These are phyloP conservation scores for Drosophila nannoptera DNA, from an alignment of 1,140 invertebrate genomes.

Conservation along the genomic window DNA sequence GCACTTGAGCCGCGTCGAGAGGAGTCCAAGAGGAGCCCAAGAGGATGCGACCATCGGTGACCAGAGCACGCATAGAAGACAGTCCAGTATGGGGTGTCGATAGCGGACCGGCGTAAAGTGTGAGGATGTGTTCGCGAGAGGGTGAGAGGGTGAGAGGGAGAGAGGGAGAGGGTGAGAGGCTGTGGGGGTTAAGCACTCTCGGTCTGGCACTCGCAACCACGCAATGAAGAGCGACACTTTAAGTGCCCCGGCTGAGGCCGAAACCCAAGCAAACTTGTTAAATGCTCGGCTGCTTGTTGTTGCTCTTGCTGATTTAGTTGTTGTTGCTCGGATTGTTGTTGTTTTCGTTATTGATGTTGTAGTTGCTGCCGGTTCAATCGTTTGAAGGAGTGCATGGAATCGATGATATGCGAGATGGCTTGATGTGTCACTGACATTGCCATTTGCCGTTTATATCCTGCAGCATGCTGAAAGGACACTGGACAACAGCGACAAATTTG, in stretches of 20 bases:
- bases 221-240: constrained; percentile 73
- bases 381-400: constrained; percentile 19
- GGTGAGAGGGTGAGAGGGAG: neutral
- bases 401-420: constrained; percentile 38
- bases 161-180: neutral
- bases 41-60: constrained; percentile 54
- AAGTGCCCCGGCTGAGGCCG: constrained; percentile 46
- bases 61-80: constrained; percentile 38
- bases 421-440: constrained; percentile 23
- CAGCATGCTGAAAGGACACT: constrained; percentile 17
- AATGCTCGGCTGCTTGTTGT: constrained; percentile 27
- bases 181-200: constrained; percentile 32
- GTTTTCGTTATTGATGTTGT: constrained; percentile 11
- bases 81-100: constrained; percentile 12
- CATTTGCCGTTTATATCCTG: constrained; percentile 13
- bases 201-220: constrained; percentile 35
- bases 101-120: too few species aligned
- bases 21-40: constrained; percentile 13
- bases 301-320: neutral
- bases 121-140: too few species aligned
- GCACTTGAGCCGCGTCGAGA: constrained; percentile 45
- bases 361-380: constrained; percentile 31
- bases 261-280: constrained; percentile 49
- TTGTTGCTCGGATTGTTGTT: neutral
- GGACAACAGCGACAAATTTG: constrained; percentile 5